phyloP scores from a whole-genome alignment of 2,888 invertebrate species.

The Heteromurus nitidus region DNA sequence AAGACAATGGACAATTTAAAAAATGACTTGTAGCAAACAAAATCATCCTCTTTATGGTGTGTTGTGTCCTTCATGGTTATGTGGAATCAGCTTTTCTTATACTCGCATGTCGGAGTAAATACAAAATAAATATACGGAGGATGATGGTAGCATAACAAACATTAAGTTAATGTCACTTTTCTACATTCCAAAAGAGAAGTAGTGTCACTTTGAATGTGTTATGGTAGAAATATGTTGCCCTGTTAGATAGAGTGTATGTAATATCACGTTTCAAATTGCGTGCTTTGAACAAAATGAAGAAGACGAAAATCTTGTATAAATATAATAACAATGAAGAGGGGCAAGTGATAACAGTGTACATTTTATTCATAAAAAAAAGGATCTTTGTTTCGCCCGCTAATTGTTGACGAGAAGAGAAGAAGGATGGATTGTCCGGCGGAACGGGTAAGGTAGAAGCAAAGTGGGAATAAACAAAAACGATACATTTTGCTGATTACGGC shows the following conservation, averaged over 20 bases:
- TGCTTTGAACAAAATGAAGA: too few species aligned
- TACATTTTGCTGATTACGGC: background rate
- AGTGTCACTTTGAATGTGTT: background rate
- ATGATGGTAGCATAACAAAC: background rate
- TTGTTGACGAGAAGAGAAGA: background rate
- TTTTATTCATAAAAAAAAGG: background rate
- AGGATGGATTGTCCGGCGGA: too few species aligned
- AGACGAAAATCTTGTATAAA: background rate
- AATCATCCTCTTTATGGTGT: constrained; percentile 6
- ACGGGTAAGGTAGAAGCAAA: background rate
- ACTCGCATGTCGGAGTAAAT: background rate
- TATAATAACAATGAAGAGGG: background rate
- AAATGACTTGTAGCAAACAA: constrained; percentile 6
- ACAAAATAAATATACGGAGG: background rate
- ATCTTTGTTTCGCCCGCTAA: background rate
- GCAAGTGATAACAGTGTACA: background rate
- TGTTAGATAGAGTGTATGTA: too few species aligned
- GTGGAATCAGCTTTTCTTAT: background rate
- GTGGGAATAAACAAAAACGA: background rate
- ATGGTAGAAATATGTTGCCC: background rate
- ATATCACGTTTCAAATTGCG: too few species aligned
- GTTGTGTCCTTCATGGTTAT: too few species aligned
- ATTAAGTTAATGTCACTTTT: background rate
- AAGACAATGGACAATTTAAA: constrained; percentile 3
- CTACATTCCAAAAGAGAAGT: background rate